Evolutionary conservation across 2,113 vertebrate species (phyloP).

Genomic region (Myotis brandtii): DNA sequence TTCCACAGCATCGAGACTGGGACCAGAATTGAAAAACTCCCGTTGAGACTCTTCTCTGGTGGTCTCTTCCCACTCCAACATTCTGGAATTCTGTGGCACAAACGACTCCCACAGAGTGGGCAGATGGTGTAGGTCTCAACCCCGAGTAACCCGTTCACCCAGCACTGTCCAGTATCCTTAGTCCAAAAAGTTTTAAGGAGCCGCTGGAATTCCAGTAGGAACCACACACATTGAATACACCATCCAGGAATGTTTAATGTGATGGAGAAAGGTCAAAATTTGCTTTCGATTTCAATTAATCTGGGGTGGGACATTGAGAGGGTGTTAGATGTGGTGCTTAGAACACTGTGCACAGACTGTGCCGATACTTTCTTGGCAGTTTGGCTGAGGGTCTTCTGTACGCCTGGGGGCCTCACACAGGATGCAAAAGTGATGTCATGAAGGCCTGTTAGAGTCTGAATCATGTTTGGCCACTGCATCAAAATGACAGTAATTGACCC

Average conservation of each 20-base stretch:
- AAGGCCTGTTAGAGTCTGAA: rapidly evolving
- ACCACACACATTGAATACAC: rapidly evolving
- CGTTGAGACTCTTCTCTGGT: rapidly evolving
- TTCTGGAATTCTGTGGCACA: neutral
- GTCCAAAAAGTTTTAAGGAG: neutral
- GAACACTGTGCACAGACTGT: neutral
- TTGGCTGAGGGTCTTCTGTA: neutral
- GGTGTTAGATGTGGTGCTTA: neutral
- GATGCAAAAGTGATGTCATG: neutral
- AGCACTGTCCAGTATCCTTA: too few species aligned
- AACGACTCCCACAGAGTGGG: rapidly evolving
- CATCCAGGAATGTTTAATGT: neutral
- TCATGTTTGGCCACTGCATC: too few species aligned
- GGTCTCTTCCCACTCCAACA: neutral
- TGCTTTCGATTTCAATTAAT: neutral
- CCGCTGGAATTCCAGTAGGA: neutral
- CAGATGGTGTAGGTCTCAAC: rapidly evolving
- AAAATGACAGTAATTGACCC: neutral
- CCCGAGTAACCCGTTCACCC: too few species aligned
- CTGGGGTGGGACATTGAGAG: too few species aligned
- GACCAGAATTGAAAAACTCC: neutral
- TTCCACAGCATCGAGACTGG: neutral
- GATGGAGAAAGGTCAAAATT: rapidly evolving
- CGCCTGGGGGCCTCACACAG: rapidly evolving
- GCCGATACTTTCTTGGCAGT: neutral